Base-by-base conservation (phyloP, 2,113 vertebrate genomes). In the Cervus canadensis region DNA sequence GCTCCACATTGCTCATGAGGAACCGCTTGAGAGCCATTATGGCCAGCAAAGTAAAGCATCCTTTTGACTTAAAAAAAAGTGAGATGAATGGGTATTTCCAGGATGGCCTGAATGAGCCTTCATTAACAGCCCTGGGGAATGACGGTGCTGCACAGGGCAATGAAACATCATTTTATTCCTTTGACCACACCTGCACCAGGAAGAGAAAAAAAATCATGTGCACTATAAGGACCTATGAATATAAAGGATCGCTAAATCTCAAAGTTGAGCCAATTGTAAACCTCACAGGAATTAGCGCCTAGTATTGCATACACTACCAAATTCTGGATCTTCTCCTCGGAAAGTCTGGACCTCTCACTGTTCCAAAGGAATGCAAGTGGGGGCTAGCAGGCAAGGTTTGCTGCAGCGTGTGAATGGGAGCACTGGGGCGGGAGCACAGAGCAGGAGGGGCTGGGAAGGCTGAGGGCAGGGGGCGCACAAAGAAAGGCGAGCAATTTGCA, bases 21-120 rank as follows among this genome's bases (percentile, higher is more conserved):
- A 95, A 67, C 87, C 2, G 25, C 89, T 48, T 81, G 83, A 96
- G 79, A 93, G 96, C 87, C 96, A 93, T 97, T 95, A 96, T 11
- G 7, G 57, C 43, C 23, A 0, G 78, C 87, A 45, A 71, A 84
- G 84, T 50, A 96, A 98, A 95, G 64, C 74, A 97, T 50, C 89
- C 93, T 92, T 96, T 93, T 85, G n/a, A 91, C 71, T 16, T 52
- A 56, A 95, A 93, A 71, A 60, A 91, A 30, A 67, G n/a, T n/a
- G 76, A 95, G 83, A 93, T 96, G 89, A 97, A 95, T 95, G 64
- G 83, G 79, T 95, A 89, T 97, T 97, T 91, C 97, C 82, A 74
- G 52, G 74, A 64, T 85, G 89, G 87, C 95, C 54, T 95, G 91
- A 96, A 79, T 5, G 33, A 89, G 64, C 93, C 78, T 40, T 93